Percentiles rank a stretch among this genome's conserved stretches.
Conservation (phyloP, 2,113 vertebrate species). For the Hemibagrus wyckioides region DNA sequence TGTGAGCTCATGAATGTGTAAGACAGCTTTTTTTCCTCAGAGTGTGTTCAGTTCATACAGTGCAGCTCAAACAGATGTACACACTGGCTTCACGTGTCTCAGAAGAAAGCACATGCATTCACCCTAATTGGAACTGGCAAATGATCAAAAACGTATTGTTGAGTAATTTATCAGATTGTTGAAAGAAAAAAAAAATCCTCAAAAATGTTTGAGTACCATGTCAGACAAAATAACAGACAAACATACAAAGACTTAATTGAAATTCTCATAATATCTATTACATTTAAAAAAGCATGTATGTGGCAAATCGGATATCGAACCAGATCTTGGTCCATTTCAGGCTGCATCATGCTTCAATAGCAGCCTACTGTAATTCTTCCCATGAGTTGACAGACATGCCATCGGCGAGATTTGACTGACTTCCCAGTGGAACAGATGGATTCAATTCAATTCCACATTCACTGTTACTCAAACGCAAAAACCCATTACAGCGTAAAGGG, state of each 20-base stretch:
- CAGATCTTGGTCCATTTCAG: background rate
- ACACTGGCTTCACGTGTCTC: background rate
- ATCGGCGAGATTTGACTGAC: conserved; percentile 8
- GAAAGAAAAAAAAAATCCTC: background rate
- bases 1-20: background rate
- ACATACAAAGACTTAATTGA: background rate
- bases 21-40: background rate
- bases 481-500: conserved; percentile 2
- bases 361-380: background rate
- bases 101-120: background rate
- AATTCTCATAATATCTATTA: background rate
- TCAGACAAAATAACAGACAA: background rate
- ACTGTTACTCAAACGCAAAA: conserved; percentile 20
- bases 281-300: background rate
- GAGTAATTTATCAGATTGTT: background rate
- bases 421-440: conserved; percentile 21
- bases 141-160: background rate
- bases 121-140: background rate
- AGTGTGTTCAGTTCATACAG: background rate
- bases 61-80: background rate
- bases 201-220: background rate
- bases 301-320: conserved; percentile 2
- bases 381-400: conserved; percentile 7
- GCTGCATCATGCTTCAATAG: background rate
- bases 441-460: conserved; percentile 30